Conservation (phyloP, 2,888 invertebrate species). For the Synergus laeviventris region DNA sequence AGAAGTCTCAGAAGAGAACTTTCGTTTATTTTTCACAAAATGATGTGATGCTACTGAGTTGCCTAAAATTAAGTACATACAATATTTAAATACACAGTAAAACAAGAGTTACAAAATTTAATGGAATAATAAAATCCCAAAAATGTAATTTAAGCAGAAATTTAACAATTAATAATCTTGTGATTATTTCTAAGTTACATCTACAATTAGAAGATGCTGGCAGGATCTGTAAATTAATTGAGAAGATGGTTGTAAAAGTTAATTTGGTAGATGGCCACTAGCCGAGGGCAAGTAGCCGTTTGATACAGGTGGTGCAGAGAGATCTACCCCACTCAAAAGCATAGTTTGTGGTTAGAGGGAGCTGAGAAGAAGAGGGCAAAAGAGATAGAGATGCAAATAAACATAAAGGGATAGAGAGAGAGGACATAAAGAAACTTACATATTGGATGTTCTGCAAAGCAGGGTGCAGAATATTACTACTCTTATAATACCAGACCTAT, state of each 20-base stretch:
- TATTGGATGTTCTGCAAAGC: neutral
- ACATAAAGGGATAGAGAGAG: neutral
- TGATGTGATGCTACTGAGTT: neutral
- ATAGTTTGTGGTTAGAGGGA: conserved; percentile 50
- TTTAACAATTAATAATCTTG: conserved; percentile 54
- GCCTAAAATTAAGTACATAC: no score
- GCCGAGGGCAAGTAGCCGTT: conserved; percentile 65
- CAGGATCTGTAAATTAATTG: conserved; percentile 72
- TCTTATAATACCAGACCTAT: neutral
- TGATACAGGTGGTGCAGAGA: conserved; percentile 68
- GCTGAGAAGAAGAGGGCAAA: neutral
- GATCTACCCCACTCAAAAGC: conserved; percentile 52
- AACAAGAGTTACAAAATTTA: no score
- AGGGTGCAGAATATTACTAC: neutral
- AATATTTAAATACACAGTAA: no score
- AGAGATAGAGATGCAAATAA: conserved; percentile 4
- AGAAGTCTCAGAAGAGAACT: neutral
- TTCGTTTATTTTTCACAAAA: neutral
- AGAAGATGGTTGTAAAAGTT: conserved; percentile 73
- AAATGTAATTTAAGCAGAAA: neutral
- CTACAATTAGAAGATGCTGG: conserved; percentile 68
- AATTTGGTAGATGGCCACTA: conserved; percentile 69
- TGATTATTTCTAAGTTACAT: conserved; percentile 69
- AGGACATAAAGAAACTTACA: neutral
- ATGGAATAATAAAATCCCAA: neutral